Base-by-base conservation (phyloP, 2,888 invertebrate genomes). In the Boloria euphrosyne region DNA sequence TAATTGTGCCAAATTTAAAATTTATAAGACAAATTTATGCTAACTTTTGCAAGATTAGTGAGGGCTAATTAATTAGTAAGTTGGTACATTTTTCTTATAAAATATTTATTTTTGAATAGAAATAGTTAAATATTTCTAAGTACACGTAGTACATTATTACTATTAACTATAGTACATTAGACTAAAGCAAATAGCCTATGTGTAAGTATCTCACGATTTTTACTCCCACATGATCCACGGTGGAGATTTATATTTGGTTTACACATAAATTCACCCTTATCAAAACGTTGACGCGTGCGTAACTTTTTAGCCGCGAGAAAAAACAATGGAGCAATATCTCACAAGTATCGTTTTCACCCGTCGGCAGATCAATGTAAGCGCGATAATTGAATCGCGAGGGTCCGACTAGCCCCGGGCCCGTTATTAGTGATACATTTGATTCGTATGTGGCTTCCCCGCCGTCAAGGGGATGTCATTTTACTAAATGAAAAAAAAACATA, bases 281-380 rank as follows among this genome's bases (percentile, higher is more conserved):
- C 76, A 84, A 85, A 84, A 84, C 78, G 73, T 65, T 68, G 80
- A 77, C 86, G 84, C 85, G 89, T 84, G 87, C 74, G 79, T 72
- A 78, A 79, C 85, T 90, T 90, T 91, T 91, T 89, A 87, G 81
- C 85, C 87, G 83, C 90, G 93, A 92, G 92, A 93, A 93, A 93
- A 93, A 93, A 93, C 92, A 93, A 92, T 90, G 87, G 84, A 86
- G 84, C 86, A 87, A 90, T 91, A 88, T 93, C 93, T 90, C 93
- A 93, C 93, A 90, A 90, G 91, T 93, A 93, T 93, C 93, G 81
- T 81, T 93, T 93, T 87, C 93, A 91, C 87, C 86, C 84, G 78
- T 78, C 81, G 84, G 80, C 85, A 82, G 88, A 86, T 86, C 84
- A 84, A 80, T 82, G 85, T 83, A 79, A 82, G 79, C 84, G 87